phyloP scores from a whole-genome alignment of 2,888 invertebrate genomes.

The Hoplodrina blanda region DNA sequence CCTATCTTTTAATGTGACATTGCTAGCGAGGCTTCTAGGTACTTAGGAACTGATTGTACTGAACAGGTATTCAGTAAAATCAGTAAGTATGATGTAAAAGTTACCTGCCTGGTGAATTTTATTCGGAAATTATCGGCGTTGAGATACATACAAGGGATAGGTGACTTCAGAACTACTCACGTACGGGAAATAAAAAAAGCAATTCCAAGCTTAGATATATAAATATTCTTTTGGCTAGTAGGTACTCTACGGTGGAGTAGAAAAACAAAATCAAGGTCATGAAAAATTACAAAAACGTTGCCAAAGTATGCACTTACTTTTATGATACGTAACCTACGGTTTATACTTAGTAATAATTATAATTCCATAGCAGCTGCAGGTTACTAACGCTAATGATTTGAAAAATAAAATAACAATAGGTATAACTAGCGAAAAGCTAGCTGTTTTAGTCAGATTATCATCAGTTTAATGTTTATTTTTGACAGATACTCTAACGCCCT shows the following conservation, averaged over 20 bases:
- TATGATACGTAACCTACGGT: too few relatives aligned
- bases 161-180: not conserved
- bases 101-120: not conserved
- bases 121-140: not conserved
- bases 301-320: too few relatives aligned
- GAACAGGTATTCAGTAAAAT: too few relatives aligned
- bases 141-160: not conserved
- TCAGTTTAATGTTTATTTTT: conserved; percentile 1
- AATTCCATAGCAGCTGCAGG: too few relatives aligned
- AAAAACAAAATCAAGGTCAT: not conserved
- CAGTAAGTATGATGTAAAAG: too few relatives aligned
- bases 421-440: not conserved
- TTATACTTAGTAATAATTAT: too few relatives aligned
- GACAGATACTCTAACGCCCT: conserved; percentile 14
- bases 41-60: too few relatives aligned
- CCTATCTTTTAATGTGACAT: not conserved
- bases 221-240: too few relatives aligned
- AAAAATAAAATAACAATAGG: not conserved
- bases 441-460: not conserved
- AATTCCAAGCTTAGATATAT: not conserved
- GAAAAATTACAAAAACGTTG: too few relatives aligned
- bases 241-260: too few relatives aligned
- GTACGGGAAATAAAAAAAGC: not conserved
- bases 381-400: too few relatives aligned
- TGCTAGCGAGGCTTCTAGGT: not conserved